These are phyloP conservation scores for Propithecus coquereli DNA, from an alignment of 2,113 vertebrate genomes.

Conservation along the genomic window DNA sequence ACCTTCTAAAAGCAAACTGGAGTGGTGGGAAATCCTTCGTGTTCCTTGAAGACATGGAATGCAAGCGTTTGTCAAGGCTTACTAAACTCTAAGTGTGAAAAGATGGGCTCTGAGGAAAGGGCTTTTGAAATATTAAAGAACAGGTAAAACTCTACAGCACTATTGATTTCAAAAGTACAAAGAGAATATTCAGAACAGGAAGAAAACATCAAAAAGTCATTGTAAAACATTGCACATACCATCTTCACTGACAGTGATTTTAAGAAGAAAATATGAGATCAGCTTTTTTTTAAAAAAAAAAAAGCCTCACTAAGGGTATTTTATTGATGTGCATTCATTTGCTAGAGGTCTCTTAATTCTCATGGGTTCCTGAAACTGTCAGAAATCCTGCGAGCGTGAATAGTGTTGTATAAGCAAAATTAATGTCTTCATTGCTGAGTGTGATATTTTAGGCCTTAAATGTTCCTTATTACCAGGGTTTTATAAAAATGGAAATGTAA, in stretches of 20 bases:
- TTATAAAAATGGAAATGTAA: conserved; percentile 70
- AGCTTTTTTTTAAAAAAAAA: conserved; percentile 1
- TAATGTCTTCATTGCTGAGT: conserved; percentile 72
- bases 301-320: conserved; percentile 40
- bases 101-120: neutral
- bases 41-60: neutral
- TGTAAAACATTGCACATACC: conserved; percentile 60
- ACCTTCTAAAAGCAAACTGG: neutral
- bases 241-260: conserved; percentile 53
- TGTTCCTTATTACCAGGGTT: conserved; percentile 55
- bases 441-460: conserved; percentile 73
- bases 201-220: conserved; percentile 48
- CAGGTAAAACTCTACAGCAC: conserved; percentile 48
- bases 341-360: conserved; percentile 68
- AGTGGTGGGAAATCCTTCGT: neutral
- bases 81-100: neutral
- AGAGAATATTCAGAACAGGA: conserved; percentile 70
- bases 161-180: conserved; percentile 72
- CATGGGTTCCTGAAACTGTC: conserved; percentile 74
- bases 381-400: conserved; percentile 72
- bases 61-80: conserved; percentile 28
- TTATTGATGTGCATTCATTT: conserved; percentile 34
- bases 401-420: conserved; percentile 76
- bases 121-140: conserved; percentile 69
- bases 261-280: conserved; percentile 66